phyloP scores from a whole-genome alignment of 1,140 invertebrate genomes.

The Drosophila micromelanica region DNA sequence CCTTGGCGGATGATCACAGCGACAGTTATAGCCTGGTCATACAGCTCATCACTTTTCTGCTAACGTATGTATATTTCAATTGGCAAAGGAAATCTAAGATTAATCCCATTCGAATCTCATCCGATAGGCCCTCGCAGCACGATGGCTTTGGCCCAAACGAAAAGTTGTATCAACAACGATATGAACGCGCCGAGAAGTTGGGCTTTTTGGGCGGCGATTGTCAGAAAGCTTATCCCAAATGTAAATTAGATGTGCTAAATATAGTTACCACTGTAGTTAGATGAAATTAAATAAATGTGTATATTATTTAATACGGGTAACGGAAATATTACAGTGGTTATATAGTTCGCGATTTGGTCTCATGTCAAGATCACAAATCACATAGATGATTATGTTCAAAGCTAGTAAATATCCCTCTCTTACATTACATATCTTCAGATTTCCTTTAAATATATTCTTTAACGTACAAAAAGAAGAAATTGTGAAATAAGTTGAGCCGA shows the following conservation, averaged over 20 bases:
- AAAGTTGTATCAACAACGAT: slow-evolving; percentile 56
- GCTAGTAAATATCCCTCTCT: no score
- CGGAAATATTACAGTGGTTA: neutral
- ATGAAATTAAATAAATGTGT: slow-evolving; percentile 56
- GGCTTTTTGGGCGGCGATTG: slow-evolving; percentile 71
- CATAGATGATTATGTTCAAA: no score
- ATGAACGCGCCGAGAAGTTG: slow-evolving; percentile 71
- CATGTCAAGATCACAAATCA: no score
- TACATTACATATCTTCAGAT: no score
- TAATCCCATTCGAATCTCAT: neutral
- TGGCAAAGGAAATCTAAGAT: neutral
- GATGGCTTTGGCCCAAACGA: slow-evolving; percentile 68
- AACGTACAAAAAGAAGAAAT: no score
- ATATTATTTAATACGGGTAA: neutral
- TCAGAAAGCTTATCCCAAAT: slow-evolving; percentile 62
- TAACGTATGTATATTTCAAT: slow-evolving; percentile 62
- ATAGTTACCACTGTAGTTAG: slow-evolving; percentile 63
- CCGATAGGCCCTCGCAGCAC: slow-evolving; percentile 73
- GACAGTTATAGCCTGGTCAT: slow-evolving; percentile 59
- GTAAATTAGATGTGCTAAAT: slow-evolving; percentile 62
- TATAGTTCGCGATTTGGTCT: no score
- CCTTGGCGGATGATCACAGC: slow-evolving; percentile 61
- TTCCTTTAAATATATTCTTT: no score
- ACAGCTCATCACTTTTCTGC: slow-evolving; percentile 67
- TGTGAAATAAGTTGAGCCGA: no score